Percentiles rank a stretch among this genome's conserved stretches.
Conservation (phyloP, 2,113 vertebrate genomes). For the Mionectes macconnelli region DNA sequence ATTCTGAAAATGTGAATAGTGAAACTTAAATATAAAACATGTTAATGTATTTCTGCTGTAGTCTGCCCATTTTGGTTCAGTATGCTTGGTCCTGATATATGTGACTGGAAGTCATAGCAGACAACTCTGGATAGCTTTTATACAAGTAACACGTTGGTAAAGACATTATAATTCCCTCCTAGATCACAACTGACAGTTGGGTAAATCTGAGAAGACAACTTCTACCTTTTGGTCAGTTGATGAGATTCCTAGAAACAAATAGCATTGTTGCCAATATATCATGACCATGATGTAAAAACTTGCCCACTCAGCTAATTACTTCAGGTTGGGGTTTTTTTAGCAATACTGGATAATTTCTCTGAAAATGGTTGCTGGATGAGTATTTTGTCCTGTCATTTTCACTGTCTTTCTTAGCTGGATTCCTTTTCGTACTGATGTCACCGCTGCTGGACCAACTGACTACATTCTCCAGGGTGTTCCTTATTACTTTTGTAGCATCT, state of each 20-base stretch:
- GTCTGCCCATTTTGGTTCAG: background rate
- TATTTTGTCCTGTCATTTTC: background rate
- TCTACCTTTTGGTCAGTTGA: background rate
- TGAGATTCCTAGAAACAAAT: background rate
- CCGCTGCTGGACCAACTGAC: background rate
- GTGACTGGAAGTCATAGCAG: background rate
- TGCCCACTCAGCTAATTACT: background rate
- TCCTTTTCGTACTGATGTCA: background rate
- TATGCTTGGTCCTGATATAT: background rate
- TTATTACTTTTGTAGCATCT: background rate
- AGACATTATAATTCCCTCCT: background rate
- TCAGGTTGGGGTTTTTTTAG: background rate
- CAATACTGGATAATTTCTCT: background rate
- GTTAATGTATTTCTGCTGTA: background rate
- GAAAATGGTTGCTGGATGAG: accelerated
- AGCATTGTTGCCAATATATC: background rate
- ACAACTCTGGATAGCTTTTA: background rate
- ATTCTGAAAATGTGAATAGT: background rate
- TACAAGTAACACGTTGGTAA: background rate
- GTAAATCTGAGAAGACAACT: background rate
- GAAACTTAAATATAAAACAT: background rate
- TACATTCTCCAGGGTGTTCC: background rate
- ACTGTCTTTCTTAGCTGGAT: background rate
- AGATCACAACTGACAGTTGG: background rate
- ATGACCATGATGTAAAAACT: background rate